Evolutionary conservation across 1,140 invertebrate genomes (phyloP).

Genomic region (Leptinotarsa defecta): DNA sequence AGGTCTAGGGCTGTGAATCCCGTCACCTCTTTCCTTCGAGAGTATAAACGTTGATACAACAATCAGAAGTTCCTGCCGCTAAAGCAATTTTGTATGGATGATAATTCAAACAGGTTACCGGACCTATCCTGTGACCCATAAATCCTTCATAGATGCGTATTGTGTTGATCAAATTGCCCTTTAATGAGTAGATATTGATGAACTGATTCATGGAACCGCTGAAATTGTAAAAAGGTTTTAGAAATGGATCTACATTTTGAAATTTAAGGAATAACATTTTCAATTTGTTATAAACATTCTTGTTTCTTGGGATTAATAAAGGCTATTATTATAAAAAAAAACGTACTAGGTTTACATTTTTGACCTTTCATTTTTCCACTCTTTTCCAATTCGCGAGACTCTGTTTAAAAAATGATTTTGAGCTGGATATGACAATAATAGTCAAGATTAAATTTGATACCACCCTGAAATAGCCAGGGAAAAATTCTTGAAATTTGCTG

Average conservation of each 20-base stretch:
- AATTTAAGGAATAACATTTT: neutral
- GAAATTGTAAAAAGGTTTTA: slow-evolving; percentile 48
- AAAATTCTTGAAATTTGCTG: no score
- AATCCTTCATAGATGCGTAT: slow-evolving; percentile 91
- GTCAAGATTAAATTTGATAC: no score
- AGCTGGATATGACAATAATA: no score
- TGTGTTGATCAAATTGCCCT: slow-evolving; percentile 70
- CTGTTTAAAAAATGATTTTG: no score
- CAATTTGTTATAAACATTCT: neutral
- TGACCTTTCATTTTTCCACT: no score
- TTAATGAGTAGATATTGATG: slow-evolving; percentile 77
- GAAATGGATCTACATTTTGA: slow-evolving; percentile 4
- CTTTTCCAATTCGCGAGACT: no score
- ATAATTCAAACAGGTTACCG: slow-evolving; percentile 84
- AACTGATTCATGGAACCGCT: slow-evolving; percentile 84
- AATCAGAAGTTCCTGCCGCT: slow-evolving; percentile 79
- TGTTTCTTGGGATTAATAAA: no score
- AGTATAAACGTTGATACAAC: slow-evolving; percentile 76
- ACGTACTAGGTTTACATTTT: neutral
- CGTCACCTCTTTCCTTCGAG: slow-evolving; percentile 69
- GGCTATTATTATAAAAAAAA: neutral
- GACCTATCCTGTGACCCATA: slow-evolving; percentile 83
- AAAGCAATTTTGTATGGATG: slow-evolving; percentile 80
- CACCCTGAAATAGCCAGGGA: no score
- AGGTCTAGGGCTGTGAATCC: slow-evolving; percentile 48